Percentiles rank a stretch among this genome's conserved stretches.
phyloP scores from a whole-genome alignment of 1,140 invertebrate species.

The Zaprionus kolodkinae region DNA sequence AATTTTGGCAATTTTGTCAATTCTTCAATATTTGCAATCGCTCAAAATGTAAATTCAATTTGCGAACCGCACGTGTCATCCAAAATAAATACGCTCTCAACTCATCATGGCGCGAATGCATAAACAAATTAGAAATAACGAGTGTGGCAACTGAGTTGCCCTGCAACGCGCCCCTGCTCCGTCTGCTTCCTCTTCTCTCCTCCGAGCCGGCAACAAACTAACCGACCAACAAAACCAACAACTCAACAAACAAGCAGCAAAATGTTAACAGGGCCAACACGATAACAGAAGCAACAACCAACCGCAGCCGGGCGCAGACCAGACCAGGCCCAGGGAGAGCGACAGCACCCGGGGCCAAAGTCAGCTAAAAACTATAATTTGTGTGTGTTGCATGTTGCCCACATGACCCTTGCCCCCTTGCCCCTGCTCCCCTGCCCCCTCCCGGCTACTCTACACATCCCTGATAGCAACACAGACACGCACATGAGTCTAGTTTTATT shows the following conservation, averaged over 20 bases:
- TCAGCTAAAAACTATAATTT: slow-evolving; percentile 77
- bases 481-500: slow-evolving; percentile 63
- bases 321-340: not conserved
- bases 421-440: too few species aligned
- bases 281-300: slow-evolving; percentile 52
- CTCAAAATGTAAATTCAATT: slow-evolving; percentile 50
- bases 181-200: too few species aligned
- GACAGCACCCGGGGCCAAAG: slow-evolving; percentile 20
- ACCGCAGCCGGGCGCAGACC: slow-evolving; percentile 12
- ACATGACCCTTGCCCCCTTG: not conserved
- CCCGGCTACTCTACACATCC: not conserved
- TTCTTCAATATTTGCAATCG: slow-evolving; percentile 5
- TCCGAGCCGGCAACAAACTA: slow-evolving; percentile 12
- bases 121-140: slow-evolving; percentile 73
- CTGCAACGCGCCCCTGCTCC: too few species aligned
- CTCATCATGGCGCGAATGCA: slow-evolving; percentile 41
- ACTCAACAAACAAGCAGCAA: slow-evolving; percentile 43
- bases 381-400: slow-evolving; percentile 53
- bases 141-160: slow-evolving; percentile 19
- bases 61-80: slow-evolving; percentile 47
- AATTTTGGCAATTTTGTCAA: not conserved
- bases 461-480: slow-evolving; percentile 7
- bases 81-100: slow-evolving; percentile 42
- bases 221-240: slow-evolving; percentile 50
- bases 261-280: slow-evolving; percentile 62